phyloP scores from a whole-genome alignment of 2,888 invertebrate genomes.

The Eristalinus aeneus region DNA sequence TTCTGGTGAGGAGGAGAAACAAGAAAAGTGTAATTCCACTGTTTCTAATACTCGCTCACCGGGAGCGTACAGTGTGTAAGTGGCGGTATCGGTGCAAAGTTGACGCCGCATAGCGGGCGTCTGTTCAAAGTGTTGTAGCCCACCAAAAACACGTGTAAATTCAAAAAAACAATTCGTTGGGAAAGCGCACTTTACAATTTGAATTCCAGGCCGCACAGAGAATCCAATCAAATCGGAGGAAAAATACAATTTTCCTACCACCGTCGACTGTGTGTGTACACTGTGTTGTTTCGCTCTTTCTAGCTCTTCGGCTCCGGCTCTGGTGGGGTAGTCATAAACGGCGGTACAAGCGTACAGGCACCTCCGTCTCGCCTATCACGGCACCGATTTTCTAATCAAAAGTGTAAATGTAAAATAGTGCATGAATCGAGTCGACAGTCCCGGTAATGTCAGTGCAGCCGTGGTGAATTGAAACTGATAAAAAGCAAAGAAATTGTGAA shows the following conservation, averaged over 20 bases:
- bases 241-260: constrained; percentile 1
- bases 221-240: neutral
- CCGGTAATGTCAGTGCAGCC: constrained; percentile 14
- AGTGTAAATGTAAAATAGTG: constrained; percentile 39
- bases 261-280: neutral
- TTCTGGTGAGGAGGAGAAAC: constrained; percentile 24
- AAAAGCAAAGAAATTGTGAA: constrained; percentile 5
- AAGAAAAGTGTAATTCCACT: constrained; percentile 33
- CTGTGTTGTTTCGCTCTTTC: neutral
- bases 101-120: neutral
- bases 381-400: neutral
- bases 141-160: neutral
- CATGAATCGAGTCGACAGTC: neutral
- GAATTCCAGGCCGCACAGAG: neutral
- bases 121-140: neutral
- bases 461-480: constrained; percentile 38
- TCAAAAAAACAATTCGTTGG: neutral
- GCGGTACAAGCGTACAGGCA: neutral
- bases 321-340: neutral
- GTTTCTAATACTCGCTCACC: neutral
- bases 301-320: neutral
- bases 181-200: constrained; percentile 12
- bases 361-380: neutral
- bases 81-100: constrained; percentile 38
- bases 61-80: constrained; percentile 16